Conservation (phyloP, 1,140 invertebrate species). For the Triops longicaudatus region DNA sequence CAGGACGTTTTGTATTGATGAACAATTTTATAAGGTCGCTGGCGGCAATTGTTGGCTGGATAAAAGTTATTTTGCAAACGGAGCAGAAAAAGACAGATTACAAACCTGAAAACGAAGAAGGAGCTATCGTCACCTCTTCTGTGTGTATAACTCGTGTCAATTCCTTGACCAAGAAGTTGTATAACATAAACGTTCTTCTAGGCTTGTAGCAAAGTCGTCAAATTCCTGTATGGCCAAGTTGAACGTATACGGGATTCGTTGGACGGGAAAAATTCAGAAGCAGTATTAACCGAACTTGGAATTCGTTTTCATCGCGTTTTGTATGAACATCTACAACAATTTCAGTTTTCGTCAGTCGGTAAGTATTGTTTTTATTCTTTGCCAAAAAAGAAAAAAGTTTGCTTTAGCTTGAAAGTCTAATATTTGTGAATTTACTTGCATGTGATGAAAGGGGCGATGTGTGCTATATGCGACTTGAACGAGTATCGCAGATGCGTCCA, state of each 20-base stretch:
- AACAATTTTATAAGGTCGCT: constrained; percentile 52
- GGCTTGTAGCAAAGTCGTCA: constrained; percentile 81
- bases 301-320: constrained; percentile 85
- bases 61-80: constrained; percentile 76
- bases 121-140: constrained; percentile 37
- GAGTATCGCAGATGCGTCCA: constrained; percentile 78
- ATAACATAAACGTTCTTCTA: constrained; percentile 45
- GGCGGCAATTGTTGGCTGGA: constrained; percentile 80
- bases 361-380: constrained; percentile 29
- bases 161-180: too few relatives aligned
- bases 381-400: too few relatives aligned
- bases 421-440: neutral
- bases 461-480: constrained; percentile 95
- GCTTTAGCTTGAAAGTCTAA: neutral
- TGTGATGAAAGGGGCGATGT: constrained; percentile 70
- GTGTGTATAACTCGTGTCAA: constrained; percentile 40
- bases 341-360: constrained; percentile 91
- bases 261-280: constrained; percentile 87
- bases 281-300: constrained; percentile 79
- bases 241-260: constrained; percentile 71
- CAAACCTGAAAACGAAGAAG: constrained; percentile 67
- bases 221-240: constrained; percentile 68
- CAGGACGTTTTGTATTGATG: neutral
- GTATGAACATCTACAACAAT: constrained; percentile 89
- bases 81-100: constrained; percentile 96